Evolutionary conservation across 1,140 invertebrate species (phyloP).

Genomic region (Chrysoperla carnea): DNA sequence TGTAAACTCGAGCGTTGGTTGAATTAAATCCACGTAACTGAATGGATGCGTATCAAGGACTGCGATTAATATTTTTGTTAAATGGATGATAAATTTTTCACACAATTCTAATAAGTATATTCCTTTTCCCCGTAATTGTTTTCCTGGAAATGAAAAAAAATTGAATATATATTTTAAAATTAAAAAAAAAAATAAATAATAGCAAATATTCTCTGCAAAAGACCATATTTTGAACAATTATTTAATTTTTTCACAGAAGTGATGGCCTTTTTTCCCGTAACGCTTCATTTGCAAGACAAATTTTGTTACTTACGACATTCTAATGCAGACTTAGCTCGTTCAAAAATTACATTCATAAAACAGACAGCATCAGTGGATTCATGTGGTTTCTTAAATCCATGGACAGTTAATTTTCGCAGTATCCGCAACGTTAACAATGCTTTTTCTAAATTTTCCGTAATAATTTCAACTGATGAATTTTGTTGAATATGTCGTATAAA

Average conservation of each 20-base stretch:
- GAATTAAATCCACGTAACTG: constrained; percentile 62
- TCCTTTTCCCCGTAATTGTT: constrained; percentile 36
- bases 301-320: constrained; percentile 51
- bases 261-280: neutral
- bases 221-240: neutral
- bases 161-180: constrained; percentile 1
- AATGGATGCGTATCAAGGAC: constrained; percentile 59
- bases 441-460: constrained; percentile 51
- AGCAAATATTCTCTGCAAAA: neutral
- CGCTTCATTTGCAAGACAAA: too few relatives aligned
- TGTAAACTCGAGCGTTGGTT: constrained; percentile 60
- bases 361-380: constrained; percentile 49
- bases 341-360: constrained; percentile 65
- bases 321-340: constrained; percentile 52
- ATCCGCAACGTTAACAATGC: constrained; percentile 61
- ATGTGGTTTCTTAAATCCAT: constrained; percentile 63
- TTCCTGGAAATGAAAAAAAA: constrained; percentile 31
- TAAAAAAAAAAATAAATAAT: neutral
- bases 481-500: constrained; percentile 43
- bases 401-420: constrained; percentile 61
- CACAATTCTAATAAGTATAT: constrained; percentile 40
- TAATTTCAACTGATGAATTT: constrained; percentile 29
- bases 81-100: constrained; percentile 66
- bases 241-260: too few relatives aligned
- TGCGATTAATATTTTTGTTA: constrained; percentile 59